A percentile compares a stretch with the other conserved stretches of the same genome.
Conservation (phyloP, 2,888 invertebrate genomes). For the Helicoverpa assulta region DNA sequence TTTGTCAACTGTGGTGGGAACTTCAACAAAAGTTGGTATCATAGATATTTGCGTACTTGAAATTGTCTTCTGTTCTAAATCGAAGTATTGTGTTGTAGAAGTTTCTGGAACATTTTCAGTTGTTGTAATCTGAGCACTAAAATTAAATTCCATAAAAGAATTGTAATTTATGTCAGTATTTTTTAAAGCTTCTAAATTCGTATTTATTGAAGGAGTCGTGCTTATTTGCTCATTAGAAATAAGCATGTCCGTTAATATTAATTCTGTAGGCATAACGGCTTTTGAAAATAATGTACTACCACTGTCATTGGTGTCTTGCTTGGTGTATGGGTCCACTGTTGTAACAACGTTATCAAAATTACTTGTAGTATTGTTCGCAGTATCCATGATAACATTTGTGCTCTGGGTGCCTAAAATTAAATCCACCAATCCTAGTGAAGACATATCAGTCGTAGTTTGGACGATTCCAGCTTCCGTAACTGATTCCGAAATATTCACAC, state of each 20-base stretch:
- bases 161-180: background rate
- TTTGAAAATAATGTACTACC: background rate
- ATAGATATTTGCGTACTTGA: background rate
- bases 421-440: background rate
- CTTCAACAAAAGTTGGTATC: background rate
- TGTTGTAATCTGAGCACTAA: background rate
- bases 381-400: background rate
- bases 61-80: background rate
- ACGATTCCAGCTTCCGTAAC: background rate
- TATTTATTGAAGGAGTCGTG: conserved; percentile 3
- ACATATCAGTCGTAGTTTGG: background rate
- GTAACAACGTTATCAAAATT: background rate
- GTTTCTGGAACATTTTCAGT: conserved; percentile 1
- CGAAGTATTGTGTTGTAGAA: background rate
- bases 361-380: conserved; percentile 1
- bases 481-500: conserved; percentile 10
- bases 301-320: background rate
- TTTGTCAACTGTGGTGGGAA: conserved; percentile 1
- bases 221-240: conserved; percentile 1
- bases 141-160: background rate
- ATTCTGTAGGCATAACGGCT: background rate
- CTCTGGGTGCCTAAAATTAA: background rate
- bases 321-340: background rate
- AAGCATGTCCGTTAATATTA: conserved; percentile 3
- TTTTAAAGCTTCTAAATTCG: background rate